Conservation (phyloP, 2,888 invertebrate species). For the Laspeyria flexula region DNA sequence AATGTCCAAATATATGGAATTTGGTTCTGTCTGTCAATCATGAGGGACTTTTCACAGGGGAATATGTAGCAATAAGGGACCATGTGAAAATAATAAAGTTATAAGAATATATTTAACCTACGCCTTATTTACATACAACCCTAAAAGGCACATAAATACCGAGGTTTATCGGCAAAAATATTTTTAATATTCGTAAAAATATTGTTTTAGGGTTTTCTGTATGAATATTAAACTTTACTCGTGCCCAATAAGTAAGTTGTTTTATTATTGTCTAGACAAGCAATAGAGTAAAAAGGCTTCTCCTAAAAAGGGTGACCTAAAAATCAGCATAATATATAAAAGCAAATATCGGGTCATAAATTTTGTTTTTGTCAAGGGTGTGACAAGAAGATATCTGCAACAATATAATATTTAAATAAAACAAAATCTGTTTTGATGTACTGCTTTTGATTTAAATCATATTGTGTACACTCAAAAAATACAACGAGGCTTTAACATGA, state of each 20-base stretch:
- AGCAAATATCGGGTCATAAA: neutral
- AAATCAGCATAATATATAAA: too few species aligned
- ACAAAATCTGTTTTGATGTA: too few species aligned
- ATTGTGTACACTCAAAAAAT: too few species aligned
- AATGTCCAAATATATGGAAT: constrained; percentile 45
- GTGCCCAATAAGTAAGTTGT: constrained; percentile 4
- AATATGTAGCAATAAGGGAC: constrained; percentile 50
- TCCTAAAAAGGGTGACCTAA: neutral
- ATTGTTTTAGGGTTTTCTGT: constrained; percentile 26
- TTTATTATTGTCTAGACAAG: constrained; percentile 12
- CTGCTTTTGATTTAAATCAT: too few species aligned
- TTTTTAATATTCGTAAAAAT: constrained; percentile 40
- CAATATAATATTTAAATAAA: too few species aligned
- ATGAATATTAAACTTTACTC: constrained; percentile 12
- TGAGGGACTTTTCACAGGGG: constrained; percentile 53
- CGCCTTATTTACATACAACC: constrained; percentile 45
- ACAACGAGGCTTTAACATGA: too few species aligned
- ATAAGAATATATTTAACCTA: constrained; percentile 44
- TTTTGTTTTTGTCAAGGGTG: too few species aligned
- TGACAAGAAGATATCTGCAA: too few species aligned
- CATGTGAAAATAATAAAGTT: constrained; percentile 49
- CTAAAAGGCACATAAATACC: constrained; percentile 46
- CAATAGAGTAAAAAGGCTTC: neutral
- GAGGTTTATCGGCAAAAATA: constrained; percentile 40
- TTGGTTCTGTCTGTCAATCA: constrained; percentile 51